A percentile compares a stretch with the other conserved stretches of the same genome.
Evolutionary conservation across 2,797 vertebrate species (phyloP).

Genomic region (Geotrypetes seraphini): DNA sequence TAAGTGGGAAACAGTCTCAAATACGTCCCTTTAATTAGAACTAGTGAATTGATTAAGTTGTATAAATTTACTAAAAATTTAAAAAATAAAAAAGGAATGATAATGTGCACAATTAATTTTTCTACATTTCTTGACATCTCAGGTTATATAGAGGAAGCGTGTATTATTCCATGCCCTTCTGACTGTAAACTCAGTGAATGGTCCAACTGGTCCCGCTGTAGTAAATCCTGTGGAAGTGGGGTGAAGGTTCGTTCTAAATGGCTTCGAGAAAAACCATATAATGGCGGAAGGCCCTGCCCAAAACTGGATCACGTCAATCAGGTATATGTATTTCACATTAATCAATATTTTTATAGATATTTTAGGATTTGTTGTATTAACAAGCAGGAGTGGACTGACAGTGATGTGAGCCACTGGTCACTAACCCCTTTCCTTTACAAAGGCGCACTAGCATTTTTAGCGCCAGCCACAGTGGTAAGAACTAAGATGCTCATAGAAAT

Average conservation of each 20-base stretch:
- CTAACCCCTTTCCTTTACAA: too few species aligned
- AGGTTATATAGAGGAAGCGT: constrained; percentile 97
- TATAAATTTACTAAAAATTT: constrained; percentile 19
- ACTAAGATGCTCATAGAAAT: too few species aligned
- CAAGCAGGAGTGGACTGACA: too few species aligned
- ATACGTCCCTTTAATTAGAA: too few species aligned
- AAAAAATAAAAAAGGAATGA: background rate
- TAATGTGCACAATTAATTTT: background rate
- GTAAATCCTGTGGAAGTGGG: constrained; percentile 91
- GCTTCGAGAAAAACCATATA: constrained; percentile 95
- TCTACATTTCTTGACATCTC: constrained; percentile 15
- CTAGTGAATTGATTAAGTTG: too few species aligned
- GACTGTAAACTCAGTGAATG: constrained; percentile 97
- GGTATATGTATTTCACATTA: constrained; percentile 61
- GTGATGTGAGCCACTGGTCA: too few species aligned
- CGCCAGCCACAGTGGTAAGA: too few species aligned
- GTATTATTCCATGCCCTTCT: constrained; percentile 91
- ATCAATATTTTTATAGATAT: too few species aligned
- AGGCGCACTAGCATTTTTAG: too few species aligned
- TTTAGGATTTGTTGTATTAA: too few species aligned
- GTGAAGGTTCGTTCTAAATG: constrained; percentile 97
- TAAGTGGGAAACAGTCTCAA: too few species aligned
- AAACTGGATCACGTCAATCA: constrained; percentile 94
- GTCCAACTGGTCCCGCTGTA: constrained; percentile 98
- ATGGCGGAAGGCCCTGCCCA: constrained; percentile 89